Base-by-base conservation (phyloP, 2,113 vertebrate genomes). In the Paracanthobrama guichenoti region DNA sequence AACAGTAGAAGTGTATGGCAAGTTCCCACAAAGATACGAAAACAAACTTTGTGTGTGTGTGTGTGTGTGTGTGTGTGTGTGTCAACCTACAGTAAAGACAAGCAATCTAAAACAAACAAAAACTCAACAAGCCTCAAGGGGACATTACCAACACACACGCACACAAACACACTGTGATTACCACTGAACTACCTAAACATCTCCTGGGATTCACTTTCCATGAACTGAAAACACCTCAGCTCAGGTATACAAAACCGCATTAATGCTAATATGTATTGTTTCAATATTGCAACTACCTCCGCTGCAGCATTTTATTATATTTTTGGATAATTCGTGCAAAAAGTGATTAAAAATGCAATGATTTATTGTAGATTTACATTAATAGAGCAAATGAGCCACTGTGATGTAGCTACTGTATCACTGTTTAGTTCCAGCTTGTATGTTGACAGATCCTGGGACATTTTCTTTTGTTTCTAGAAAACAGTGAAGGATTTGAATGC, bases 41-140 rank as follows among this genome's bases (percentile, higher is more conserved):
- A n/a, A n/a, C n/a, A n/a, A n/a, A n/a, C n/a, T n/a, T n/a, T n/a
- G n/a, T n/a, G n/a, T n/a, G n/a, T n/a, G n/a, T n/a, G n/a, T n/a
- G n/a, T n/a, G n/a, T n/a, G 73, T 44, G n/a, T 42, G 22, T 22
- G 74, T 31, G 42, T 22, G 39, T 57, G 60, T 87, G 50, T 71
- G 26, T 69, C 39, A 71, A 22, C 46, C 74, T 72, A 42, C 28
- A 44, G 64, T 22, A 74, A 83, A 84, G 75, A 79, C 76, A 75
- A 31, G 42, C 75, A 86, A 79, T 83, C 75, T 72, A 44, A 79
- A 59, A 83, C 67, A 84, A 72, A 84, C 76, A 83, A 62, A 53
- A 42, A 35, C 24, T 55, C 39, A 55, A 81, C 24, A 59, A 71
- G 83, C 88, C 72, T 57, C 55, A 24, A 67, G 84, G 84, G 79